phyloP scores from a whole-genome alignment of 35 echinoderm and acorn worm genomes.

The Apostichopus parvimensis region DNA sequence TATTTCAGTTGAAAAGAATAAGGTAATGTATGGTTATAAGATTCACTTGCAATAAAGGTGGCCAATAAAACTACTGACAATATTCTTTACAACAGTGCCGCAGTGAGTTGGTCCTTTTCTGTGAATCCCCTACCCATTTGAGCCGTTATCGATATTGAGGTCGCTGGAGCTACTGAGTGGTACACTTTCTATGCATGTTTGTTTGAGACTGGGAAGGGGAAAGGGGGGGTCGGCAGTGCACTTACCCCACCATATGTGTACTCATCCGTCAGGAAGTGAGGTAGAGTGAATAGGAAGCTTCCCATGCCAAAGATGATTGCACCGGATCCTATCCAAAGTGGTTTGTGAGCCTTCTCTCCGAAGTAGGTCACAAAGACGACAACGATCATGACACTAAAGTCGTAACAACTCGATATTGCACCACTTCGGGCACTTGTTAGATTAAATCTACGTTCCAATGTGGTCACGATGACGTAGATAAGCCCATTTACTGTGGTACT shows the following conservation, averaged over 20 bases:
- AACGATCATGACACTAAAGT: slow-evolving; percentile 86
- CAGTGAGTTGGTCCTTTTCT: too few species aligned
- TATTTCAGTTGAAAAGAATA: too few species aligned
- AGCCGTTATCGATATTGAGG: too few species aligned
- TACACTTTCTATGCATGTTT: too few species aligned
- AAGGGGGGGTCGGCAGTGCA: not conserved
- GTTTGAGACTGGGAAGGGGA: too few species aligned
- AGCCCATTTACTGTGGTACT: slow-evolving; percentile 94
- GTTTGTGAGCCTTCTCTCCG: slow-evolving; percentile 88
- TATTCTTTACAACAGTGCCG: too few species aligned
- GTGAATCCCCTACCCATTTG: too few species aligned
- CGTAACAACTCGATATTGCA: slow-evolving; percentile 90
- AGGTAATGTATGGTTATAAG: too few species aligned
- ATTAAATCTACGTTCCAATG: slow-evolving; percentile 78
- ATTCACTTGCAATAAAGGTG: too few species aligned
- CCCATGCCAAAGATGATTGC: slow-evolving; percentile 83
- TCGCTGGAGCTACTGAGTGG: too few species aligned
- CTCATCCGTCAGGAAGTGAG: slow-evolving; percentile 80
- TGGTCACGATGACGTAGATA: slow-evolving; percentile 87
- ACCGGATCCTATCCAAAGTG: slow-evolving; percentile 75
- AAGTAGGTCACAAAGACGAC: slow-evolving; percentile 93
- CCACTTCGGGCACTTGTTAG: slow-evolving; percentile 84
- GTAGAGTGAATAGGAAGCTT: slow-evolving; percentile 74
- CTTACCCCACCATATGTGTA: slow-evolving; percentile 64
- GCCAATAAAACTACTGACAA: too few species aligned